Percentiles rank a stretch among this genome's conserved stretches.
phyloP scores from a whole-genome alignment of 2,113 vertebrate species.

The Phocoena sinus region DNA sequence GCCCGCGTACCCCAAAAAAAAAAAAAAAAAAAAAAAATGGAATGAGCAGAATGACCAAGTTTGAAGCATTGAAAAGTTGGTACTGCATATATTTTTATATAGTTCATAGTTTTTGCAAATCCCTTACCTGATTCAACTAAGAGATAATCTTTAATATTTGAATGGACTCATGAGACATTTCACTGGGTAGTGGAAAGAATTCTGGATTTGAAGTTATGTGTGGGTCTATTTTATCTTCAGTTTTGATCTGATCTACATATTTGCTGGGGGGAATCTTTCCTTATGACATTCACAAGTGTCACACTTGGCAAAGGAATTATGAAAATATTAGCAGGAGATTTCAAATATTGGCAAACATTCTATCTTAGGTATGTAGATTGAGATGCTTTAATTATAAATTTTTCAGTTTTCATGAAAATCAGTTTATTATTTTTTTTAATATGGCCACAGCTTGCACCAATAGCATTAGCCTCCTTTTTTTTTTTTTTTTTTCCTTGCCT shows the following conservation, averaged over 20 bases:
- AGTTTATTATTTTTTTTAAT: not conserved
- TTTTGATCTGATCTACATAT: not conserved
- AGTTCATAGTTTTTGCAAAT: not conserved
- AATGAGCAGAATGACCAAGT: not conserved
- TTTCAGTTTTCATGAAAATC: not conserved
- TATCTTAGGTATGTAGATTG: not conserved
- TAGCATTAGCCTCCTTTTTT: not conserved
- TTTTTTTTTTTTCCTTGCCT: accelerated
- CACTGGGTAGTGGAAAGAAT: not conserved
- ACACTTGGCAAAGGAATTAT: not conserved
- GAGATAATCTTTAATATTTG: not conserved
- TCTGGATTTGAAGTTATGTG: not conserved
- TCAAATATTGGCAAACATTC: not conserved
- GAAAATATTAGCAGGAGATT: not conserved
- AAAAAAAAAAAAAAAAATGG: too few species aligned
- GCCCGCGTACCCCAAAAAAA: too few species aligned
- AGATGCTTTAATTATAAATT: not conserved
- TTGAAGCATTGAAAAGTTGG: not conserved
- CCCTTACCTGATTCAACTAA: not conserved
- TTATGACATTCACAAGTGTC: not conserved
- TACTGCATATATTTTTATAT: not conserved
- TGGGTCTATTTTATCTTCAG: not conserved
- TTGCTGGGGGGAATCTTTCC: not conserved
- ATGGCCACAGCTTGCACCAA: not conserved
- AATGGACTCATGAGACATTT: not conserved